Evolutionary conservation across 1,140 invertebrate species (phyloP).

Genomic region (Hypothenemus hampei): DNA sequence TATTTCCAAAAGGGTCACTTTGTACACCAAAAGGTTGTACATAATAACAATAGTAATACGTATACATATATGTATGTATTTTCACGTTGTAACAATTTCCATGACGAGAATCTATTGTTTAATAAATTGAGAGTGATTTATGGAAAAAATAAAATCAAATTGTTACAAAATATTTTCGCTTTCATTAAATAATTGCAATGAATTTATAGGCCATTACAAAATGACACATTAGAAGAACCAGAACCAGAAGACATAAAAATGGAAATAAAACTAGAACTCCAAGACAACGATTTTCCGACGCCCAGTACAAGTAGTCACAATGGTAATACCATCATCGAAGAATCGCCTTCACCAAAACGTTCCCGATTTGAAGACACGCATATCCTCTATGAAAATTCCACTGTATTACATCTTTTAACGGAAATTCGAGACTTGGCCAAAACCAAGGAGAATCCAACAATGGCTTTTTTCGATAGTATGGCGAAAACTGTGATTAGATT

Average conservation of each 20-base stretch:
- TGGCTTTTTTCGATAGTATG: conserved; percentile 31
- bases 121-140: too few species aligned
- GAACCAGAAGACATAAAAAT: conserved; percentile 12
- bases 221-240: too few species aligned
- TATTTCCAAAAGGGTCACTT: too few species aligned
- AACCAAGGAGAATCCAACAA: conserved; percentile 15
- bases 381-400: conserved; percentile 11
- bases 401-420: conserved; percentile 12
- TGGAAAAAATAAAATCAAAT: too few species aligned
- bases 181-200: too few species aligned
- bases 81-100: too few species aligned
- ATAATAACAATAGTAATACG: too few species aligned
- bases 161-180: too few species aligned
- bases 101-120: too few species aligned
- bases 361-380: conserved; percentile 4
- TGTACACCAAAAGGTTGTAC: too few species aligned
- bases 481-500: conserved; percentile 29
- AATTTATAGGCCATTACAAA: too few species aligned
- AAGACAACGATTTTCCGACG: conserved; percentile 4
- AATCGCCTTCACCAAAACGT: background rate
- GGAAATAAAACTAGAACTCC: conserved; percentile 20
- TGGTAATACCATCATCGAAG: background rate
- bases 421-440: conserved; percentile 19
- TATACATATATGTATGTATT: too few species aligned
- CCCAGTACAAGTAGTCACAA: background rate